Evolutionary conservation across 2,113 vertebrate genomes (phyloP).

Genomic region (Dolichallabes microphthalmus): DNA sequence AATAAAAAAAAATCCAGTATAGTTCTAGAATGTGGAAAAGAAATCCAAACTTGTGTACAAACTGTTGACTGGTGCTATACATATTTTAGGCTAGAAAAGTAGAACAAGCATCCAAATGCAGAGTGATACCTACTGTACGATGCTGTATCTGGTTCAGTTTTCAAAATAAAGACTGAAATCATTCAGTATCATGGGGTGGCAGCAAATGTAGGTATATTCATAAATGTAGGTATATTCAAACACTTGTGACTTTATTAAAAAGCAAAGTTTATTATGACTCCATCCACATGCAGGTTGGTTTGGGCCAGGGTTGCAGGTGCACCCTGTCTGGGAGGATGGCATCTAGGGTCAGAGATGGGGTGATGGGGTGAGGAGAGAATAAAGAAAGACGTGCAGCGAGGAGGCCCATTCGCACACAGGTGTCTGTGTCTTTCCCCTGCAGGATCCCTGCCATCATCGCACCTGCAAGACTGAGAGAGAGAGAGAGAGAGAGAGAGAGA

Average conservation of each 20-base stretch:
- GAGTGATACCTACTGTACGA: not conserved
- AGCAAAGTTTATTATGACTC: slow-evolving; percentile 47
- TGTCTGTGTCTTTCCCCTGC: slow-evolving; percentile 69
- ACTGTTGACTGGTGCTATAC: not conserved
- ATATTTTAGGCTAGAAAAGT: not conserved
- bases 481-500: slow-evolving; percentile 5
- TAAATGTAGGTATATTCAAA: not conserved
- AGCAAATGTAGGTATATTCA: not conserved
- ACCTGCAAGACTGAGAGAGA: slow-evolving; percentile 76
- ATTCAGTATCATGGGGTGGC: no score
- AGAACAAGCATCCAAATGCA: not conserved
- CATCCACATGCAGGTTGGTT: slow-evolving; percentile 63
- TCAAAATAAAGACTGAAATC: not conserved
- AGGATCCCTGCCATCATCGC: slow-evolving; percentile 81
- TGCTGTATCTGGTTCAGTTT: not conserved
- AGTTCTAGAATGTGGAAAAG: no score
- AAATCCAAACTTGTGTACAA: no score
- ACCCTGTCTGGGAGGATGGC: slow-evolving; percentile 68
- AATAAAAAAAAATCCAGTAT: no score
- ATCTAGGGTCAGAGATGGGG: slow-evolving; percentile 66
- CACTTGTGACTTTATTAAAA: not conserved
- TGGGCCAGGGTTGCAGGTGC: slow-evolving; percentile 65
- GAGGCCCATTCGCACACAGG: slow-evolving; percentile 79
- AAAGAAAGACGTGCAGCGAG: slow-evolving; percentile 76
- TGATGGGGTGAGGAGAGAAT: slow-evolving; percentile 72